Evolutionary conservation across 1,140 invertebrate genomes (phyloP), one percentile per base, ranked within the genome.

Genomic region (Cotesia chilonis): DNA sequence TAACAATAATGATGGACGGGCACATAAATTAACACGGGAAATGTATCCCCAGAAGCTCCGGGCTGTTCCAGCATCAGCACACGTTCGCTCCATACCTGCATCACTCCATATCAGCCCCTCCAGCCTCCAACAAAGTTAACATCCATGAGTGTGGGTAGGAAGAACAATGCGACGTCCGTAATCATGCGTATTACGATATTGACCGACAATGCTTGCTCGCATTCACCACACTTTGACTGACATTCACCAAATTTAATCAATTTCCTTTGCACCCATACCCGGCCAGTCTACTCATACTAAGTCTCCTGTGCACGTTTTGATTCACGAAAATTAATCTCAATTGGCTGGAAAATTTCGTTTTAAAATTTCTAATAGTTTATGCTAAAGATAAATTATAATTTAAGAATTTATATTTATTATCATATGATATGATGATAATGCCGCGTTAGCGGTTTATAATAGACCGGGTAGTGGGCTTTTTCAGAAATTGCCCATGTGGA

Each of bases 111-210:
- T 54, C 61, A 20, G 52, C 70, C 55, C 65, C 28, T 28, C 28
- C 3, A 28, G 28, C 28, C 28, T 28, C 28, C 28, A 28, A 37
- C 38, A 71, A 47, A 71, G 65, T 71, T 61, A 61, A 59, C 12
- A n/a, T 17, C 41, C 20, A 7, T 47, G 41, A 9, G 10, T 7
- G 41, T 47, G 5, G 6, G 41, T 47, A 9, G 41, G 41, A 47
- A 6, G 68, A 55, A 65, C 70, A 71, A 71, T 71, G 57, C 61
- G 70, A 66, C 70, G 65, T 54, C 51, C 70, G 70, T 71, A 65
- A 71, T 71, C 70, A 71, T 63, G 70, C 70, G 70, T 71, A 64
- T 64, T 63, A 59, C 38, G 69, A 51, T 71, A 71, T 71, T 52
- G 65, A 57, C 70, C 38, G 57, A 61, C 36, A 20, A 59, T n/a